These are phyloP conservation scores for Nannospalax galili DNA, from an alignment of 2,113 vertebrate genomes.

Conservation along the genomic window DNA sequence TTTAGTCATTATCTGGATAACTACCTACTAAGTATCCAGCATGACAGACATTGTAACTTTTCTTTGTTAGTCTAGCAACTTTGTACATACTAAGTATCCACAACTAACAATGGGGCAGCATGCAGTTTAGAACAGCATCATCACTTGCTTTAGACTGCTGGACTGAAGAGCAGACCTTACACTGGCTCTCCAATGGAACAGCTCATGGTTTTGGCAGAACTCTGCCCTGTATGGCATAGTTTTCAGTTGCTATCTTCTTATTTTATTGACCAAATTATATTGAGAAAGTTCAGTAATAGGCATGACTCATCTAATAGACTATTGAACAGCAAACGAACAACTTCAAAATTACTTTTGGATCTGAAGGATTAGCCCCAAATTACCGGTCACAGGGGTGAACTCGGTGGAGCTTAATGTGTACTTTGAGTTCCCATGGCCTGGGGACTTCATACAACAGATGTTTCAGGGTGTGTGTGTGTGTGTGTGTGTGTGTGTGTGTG, in stretches of 20 bases:
- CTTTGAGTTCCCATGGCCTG: neutral
- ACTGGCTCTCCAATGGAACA: neutral
- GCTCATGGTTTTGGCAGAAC: constrained; percentile 8
- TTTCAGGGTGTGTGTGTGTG: neutral
- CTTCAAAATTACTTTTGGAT: constrained; percentile 11
- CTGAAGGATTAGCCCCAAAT: neutral
- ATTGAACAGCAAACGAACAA: constrained; percentile 27
- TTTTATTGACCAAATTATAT: constrained; percentile 45
- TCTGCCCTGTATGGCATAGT: neutral
- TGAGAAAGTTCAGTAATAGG: neutral
- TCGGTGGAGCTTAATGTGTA: constrained; percentile 22
- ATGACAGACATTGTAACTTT: neutral
- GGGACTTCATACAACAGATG: neutral
- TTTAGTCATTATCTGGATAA: neutral
- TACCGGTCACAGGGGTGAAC: neutral
- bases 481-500: too few species aligned
- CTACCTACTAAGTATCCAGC: neutral
- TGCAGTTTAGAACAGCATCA: constrained; percentile 7
- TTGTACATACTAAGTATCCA: neutral
- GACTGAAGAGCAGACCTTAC: neutral
- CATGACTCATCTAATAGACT: neutral
- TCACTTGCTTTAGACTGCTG: neutral
- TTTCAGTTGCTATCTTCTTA: constrained; percentile 44
- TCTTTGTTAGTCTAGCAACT: constrained; percentile 33
- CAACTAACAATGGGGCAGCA: neutral